These are phyloP conservation scores for Andinoacara biseriatus DNA, from an alignment of 2,113 vertebrate genomes.

Conservation along the genomic window DNA sequence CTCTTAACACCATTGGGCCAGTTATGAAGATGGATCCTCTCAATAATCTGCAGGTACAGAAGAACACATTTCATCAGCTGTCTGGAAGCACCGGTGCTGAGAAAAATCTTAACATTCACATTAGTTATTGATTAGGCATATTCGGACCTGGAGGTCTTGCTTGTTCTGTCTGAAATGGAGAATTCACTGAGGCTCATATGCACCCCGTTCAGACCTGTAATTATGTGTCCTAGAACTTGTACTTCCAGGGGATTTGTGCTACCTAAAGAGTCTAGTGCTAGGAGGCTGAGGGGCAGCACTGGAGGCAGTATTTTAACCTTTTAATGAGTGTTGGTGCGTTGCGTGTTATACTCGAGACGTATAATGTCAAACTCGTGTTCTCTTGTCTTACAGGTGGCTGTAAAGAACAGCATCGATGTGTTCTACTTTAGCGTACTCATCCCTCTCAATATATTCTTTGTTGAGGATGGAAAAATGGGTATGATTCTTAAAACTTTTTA, in stretches of 20 bases:
- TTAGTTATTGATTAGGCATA: too few species aligned
- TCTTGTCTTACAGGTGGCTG: slow-evolving; percentile 86
- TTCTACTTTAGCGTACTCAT: slow-evolving; percentile 99
- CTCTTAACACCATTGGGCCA: slow-evolving; percentile 95
- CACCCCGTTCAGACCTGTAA: too few species aligned
- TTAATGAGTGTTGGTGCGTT: not conserved
- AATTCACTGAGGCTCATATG: not conserved
- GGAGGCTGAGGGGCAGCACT: too few species aligned
- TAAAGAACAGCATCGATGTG: slow-evolving; percentile 99
- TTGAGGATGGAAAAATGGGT: slow-evolving; percentile 99
- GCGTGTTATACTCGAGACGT: not conserved
- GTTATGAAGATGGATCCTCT: slow-evolving; percentile 99
- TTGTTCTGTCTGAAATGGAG: not conserved
- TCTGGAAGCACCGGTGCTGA: too few species aligned
- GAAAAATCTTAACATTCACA: too few species aligned
- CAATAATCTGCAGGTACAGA: slow-evolving; percentile 94
- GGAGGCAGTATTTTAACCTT: not conserved
- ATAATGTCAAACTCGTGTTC: not conserved
- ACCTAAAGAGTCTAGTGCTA: too few species aligned
- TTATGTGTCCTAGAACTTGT: too few species aligned
- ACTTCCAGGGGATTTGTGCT: too few species aligned
- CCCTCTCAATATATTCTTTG: slow-evolving; percentile 96
- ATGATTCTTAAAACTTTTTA: slow-evolving; percentile 30
- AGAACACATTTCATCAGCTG: not conserved
- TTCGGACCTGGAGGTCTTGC: not conserved